Evolutionary conservation across 2,888 invertebrate genomes (phyloP).

Genomic region (Leptopterna dolabrata): DNA sequence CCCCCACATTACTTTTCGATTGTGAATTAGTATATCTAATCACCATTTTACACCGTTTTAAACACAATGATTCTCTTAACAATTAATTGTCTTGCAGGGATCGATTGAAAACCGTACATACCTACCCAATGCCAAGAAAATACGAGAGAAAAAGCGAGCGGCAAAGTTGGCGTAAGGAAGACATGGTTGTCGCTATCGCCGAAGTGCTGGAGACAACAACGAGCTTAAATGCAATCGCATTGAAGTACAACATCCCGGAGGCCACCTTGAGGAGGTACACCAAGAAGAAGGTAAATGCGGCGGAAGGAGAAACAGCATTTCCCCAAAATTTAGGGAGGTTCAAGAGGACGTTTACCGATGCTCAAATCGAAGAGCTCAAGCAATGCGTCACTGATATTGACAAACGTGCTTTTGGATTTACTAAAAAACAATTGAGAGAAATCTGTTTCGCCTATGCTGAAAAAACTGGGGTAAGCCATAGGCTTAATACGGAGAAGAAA

Average conservation of each 20-base stretch:
- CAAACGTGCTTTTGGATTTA: no score
- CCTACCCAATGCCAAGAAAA: not conserved
- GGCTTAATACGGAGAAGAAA: no score
- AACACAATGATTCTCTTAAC: not conserved
- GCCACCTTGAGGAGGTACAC: not conserved
- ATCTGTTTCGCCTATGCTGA: no score
- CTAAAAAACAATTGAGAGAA: no score
- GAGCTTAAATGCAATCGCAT: not conserved
- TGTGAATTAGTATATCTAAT: not conserved
- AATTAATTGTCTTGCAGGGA: not conserved
- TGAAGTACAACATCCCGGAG: not conserved
- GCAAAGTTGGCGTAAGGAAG: not conserved
- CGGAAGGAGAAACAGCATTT: not conserved
- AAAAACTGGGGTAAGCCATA: no score
- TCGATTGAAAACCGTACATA: not conserved
- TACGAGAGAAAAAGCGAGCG: not conserved
- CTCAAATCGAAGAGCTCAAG: no score
- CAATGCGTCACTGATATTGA: no score
- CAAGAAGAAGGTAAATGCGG: not conserved
- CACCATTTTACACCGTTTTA: not conserved
- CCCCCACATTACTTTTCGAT: not conserved
- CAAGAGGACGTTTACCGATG: no score
- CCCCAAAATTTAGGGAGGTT: no score
- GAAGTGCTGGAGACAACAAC: constrained; percentile 1
- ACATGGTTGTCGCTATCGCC: not conserved